Percentiles rank a stretch among this genome's conserved stretches.
phyloP scores from a whole-genome alignment of 2,888 invertebrate species.

The Aleiodes alternator region DNA sequence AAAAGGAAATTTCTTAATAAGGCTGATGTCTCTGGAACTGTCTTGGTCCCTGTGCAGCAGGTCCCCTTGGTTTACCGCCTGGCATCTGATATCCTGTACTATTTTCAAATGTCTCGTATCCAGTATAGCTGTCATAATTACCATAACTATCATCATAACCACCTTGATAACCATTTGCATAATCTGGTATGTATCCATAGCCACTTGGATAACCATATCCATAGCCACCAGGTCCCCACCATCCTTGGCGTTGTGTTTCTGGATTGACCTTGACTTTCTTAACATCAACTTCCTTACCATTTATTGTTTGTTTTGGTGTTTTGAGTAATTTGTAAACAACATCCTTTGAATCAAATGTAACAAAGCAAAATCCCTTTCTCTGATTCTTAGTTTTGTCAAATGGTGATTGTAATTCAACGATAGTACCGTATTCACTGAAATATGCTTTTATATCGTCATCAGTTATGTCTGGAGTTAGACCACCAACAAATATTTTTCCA shows the following conservation, averaged over 20 bases:
- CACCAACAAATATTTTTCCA: slow-evolving; percentile 82
- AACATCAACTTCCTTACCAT: slow-evolving; percentile 79
- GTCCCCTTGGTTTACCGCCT: slow-evolving; percentile 72
- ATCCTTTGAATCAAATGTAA: slow-evolving; percentile 81
- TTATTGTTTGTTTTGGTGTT: slow-evolving; percentile 78
- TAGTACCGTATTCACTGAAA: slow-evolving; percentile 80
- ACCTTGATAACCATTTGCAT: slow-evolving; percentile 66
- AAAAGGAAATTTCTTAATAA: slow-evolving; percentile 63
- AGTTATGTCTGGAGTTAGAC: slow-evolving; percentile 79
- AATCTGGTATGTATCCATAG: slow-evolving; percentile 72
- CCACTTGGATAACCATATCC: slow-evolving; percentile 70
- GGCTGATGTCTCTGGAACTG: slow-evolving; percentile 75
- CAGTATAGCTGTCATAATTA: slow-evolving; percentile 72
- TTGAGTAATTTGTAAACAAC: slow-evolving; percentile 79
- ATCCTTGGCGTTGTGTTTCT: slow-evolving; percentile 72
- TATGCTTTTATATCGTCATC: slow-evolving; percentile 80
- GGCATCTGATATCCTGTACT: slow-evolving; percentile 59
- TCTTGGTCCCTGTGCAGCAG: slow-evolving; percentile 72
- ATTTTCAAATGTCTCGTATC: slow-evolving; percentile 72
- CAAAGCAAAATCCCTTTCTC: slow-evolving; percentile 81
- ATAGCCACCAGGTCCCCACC: slow-evolving; percentile 70
- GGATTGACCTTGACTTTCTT: slow-evolving; percentile 79
- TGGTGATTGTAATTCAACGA: slow-evolving; percentile 81
- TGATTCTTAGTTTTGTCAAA: slow-evolving; percentile 82
- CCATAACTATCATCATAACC: slow-evolving; percentile 74